Conservation (phyloP, 2,113 vertebrate genomes). For the Amazona guildingii region DNA sequence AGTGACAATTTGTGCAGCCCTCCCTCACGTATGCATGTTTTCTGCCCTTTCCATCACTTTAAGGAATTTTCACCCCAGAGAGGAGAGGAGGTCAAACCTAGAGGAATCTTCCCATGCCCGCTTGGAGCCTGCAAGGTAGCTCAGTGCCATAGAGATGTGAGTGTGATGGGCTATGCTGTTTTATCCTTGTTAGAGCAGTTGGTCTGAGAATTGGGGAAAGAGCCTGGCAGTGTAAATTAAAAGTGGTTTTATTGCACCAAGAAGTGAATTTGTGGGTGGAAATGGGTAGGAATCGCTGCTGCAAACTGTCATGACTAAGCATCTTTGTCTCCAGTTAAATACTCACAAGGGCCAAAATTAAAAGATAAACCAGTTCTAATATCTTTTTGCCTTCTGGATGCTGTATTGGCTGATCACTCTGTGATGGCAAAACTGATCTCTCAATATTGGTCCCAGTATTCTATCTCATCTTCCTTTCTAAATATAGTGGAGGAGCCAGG, state of each 20-base stretch:
- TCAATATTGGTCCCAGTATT: background rate
- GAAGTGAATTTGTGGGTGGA: background rate
- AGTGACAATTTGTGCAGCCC: background rate
- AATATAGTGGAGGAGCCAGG: background rate
- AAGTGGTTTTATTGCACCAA: background rate
- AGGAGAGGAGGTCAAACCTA: background rate
- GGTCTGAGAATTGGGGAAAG: background rate
- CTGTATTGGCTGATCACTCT: background rate
- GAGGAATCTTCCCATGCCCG: background rate
- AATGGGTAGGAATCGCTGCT: background rate
- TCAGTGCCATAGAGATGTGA: background rate
- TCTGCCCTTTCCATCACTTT: background rate
- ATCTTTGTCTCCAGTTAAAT: background rate
- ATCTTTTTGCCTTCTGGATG: background rate
- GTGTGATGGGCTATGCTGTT: background rate
- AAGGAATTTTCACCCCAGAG: background rate
- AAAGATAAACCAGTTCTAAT: background rate
- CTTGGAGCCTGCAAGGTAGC: background rate
- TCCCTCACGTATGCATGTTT: fast-evolving
- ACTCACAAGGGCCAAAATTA: background rate
- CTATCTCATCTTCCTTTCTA: background rate
- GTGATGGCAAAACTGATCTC: background rate
- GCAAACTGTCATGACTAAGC: background rate
- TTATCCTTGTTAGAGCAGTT: background rate
- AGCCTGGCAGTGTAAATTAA: background rate